A percentile compares a stretch with the other conserved stretches of the same genome.
phyloP scores from a whole-genome alignment of 2,113 vertebrate genomes.

The Gnathonemus longibarbis region DNA sequence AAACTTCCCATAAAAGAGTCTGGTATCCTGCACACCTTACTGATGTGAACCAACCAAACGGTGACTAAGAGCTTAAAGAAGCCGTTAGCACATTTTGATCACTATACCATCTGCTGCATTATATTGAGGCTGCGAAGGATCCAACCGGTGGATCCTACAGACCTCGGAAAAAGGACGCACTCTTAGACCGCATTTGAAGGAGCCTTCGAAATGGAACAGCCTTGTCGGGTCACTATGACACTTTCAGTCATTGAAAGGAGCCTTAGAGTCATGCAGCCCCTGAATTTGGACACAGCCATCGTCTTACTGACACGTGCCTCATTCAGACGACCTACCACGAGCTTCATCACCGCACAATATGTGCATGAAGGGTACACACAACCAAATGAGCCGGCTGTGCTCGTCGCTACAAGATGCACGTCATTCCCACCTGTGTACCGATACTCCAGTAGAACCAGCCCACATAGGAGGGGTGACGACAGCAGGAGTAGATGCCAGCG shows the following conservation, averaged over 20 bases:
- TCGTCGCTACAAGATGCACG: not conserved
- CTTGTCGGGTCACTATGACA: not conserved
- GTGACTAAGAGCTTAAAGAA: not conserved
- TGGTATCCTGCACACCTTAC: too few relatives aligned
- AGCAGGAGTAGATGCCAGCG: constrained; percentile 81
- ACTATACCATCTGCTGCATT: not conserved
- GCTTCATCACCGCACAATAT: not conserved
- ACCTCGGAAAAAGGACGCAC: not conserved
- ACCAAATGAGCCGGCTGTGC: not conserved
- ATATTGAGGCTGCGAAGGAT: not conserved
- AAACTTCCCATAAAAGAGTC: not conserved
- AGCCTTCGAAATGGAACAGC: not conserved
- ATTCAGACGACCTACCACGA: not conserved
- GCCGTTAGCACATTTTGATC: not conserved
- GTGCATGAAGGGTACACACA: not conserved
- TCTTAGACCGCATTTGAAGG: not conserved
- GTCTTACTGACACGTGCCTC: not conserved
- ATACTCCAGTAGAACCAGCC: constrained; percentile 99
- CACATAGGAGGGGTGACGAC: constrained; percentile 91
- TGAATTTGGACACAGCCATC: not conserved
- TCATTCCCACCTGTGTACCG: constrained; percentile 78
- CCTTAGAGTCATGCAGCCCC: not conserved
- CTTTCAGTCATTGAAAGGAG: not conserved
- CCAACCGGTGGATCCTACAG: not conserved
- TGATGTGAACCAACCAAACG: not conserved